Base-by-base conservation (phyloP, 1,140 invertebrate species). In the Elysia chlorotica region DNA sequence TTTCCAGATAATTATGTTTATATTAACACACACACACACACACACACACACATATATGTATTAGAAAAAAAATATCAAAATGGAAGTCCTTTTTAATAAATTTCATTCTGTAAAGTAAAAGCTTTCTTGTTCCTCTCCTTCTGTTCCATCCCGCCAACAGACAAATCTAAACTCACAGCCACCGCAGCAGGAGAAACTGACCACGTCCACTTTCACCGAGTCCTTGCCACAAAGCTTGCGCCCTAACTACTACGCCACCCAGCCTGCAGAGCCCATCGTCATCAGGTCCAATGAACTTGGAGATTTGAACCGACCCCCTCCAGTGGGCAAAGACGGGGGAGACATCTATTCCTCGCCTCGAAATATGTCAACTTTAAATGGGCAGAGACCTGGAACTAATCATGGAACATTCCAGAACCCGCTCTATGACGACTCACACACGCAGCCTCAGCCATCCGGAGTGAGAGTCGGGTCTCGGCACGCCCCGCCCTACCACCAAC, bases 241-340 rank as follows among this genome's bases (percentile, higher is more conserved):
- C 21, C 41, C 66, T 30, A 72, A 65, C 53, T 76, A 70, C 71
- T 76, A 66, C 31, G 33, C 76, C 19, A 68, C 70, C 21, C 53
- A 73, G 31, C 70, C 73, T 21, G 65, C 6, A n/a, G 54, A 73
- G 31, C 76, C 76, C 17, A 73, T 75, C 25, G 57, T 77, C 41
- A 70, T 77, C 61, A 71, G 62, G 33, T 72, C 76, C 21, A 67
- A 35, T 3, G 54, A 75, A 53, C 35, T 65, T 2, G 56, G 48
- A 21, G n/a, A 1, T 0, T 56, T 2, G n/a, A 2, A 41, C 19
- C 37, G 1, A 25, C 53, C 54, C 10, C 2, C 14, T 19, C 2
- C 10, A n/a, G n/a, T 21, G 5, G 2, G 53, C 2, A n/a, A 23
- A n/a, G 57, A 41, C 14, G 21, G 2, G 35, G 37, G 33, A 30